Base-by-base conservation (phyloP, 1,140 invertebrate species). In the Condylostylus longicornis region DNA sequence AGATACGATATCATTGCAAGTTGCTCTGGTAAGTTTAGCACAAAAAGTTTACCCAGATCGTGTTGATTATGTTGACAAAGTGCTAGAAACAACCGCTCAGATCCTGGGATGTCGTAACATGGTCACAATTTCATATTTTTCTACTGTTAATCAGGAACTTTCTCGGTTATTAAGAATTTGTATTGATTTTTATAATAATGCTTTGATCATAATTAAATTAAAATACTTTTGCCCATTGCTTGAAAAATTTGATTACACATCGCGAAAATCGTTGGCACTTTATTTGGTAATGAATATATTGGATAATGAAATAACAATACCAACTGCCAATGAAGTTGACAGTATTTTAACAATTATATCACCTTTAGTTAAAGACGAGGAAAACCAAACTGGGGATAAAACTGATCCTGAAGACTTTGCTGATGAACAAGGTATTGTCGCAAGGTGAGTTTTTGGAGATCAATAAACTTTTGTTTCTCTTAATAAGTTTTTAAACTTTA, bases 11-110 rank as follows among this genome's bases (percentile, higher is more conserved):
- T 81, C 89, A 8, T 67, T 99, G 15, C 90, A 98, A 69, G 85
- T 97, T 23, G 87, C 95, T 2, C 64, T 99, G 3, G 75, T 96
- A 20, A 95, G 94, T 64, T 67, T 98, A 35, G 91, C 93, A 0
- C 77, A 96, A 37, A 94, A 96, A 51, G 96, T 93, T 58, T 97
- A 98, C 65, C 83, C 88, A 1, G 86, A 94, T 49, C 73, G 84
- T 53, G 77, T 94, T 10, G 86, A 91, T 59, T 96, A 93, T 61
- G 89, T 97, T 3, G 90, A 98, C 60, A 87, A 90, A 58, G 91
- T 98, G 23, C 69, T 98, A 30, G 75, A 86, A 38, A 88, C 87
- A 33, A 97, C 91, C 6, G 71, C 77, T 34, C 78, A 86, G 57
- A 84, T 86, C 45, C 82, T 91, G 47, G 73, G 83, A 38, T 76